Evolutionary conservation across 1,140 invertebrate genomes (phyloP), one percentile per base, ranked within the genome.

Genomic region (Pectinophora gossypiella): DNA sequence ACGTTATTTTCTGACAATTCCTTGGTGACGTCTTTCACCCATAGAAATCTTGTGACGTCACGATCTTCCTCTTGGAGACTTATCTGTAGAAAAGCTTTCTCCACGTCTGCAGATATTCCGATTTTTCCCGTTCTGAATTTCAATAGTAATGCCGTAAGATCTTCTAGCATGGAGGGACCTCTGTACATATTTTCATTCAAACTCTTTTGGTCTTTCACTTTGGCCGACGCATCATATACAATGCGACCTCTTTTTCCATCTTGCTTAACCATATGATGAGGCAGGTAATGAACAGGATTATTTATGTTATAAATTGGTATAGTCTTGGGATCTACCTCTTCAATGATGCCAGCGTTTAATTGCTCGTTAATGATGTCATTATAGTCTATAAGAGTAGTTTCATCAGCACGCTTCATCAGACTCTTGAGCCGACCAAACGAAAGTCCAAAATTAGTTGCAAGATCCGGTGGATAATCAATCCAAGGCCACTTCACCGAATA

Each of bases 1-100:
- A 52, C 2, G 12, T 52, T 46, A 5, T 52, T 32, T 20, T 45
- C 27, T 15, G 51, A 35, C 1, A 46, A 1, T 52, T 45, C 42
- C 6, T 52, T 45, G n/a, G 22, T 16, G 3, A 19, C 12, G 42
- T 54, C 36, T 27, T 54, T 48, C 7, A 48, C 12, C 52, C 52
- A 54, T 1, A 54, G 44, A 23, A 54, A 54, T 54, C 52, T 38
- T 1, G 52, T 54, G 1, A 54, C 52, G n/a, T 54, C 52, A n/a
- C 52, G 13, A 32, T 54, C 52, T 42, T 54, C 45, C 12, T 21
- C 13, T 23, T 54, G 45, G 3, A 54, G 18, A 1, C 52, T 45
- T 12, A 54, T n/a, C 43, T 54, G 52, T 21, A 54, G 40, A 27
- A 48, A 54, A 1, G 51, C 51, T 35, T 53, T 53, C 18, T 53